Conservation (phyloP, 2,113 vertebrate genomes). For the Otolemur garnettii region DNA sequence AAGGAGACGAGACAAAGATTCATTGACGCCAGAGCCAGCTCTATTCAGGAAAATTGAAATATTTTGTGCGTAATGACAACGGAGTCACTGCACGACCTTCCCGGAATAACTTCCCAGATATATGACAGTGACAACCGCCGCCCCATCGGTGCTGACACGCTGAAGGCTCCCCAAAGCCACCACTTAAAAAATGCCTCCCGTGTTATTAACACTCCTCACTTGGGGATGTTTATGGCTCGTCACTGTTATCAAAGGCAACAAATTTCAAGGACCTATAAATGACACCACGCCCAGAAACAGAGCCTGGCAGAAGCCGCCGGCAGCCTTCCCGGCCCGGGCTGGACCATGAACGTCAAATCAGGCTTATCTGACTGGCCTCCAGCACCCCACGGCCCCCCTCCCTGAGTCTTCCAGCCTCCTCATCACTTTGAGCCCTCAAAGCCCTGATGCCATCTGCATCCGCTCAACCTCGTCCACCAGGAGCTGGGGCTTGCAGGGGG, state of each 20-base stretch:
- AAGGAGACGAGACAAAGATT: slow-evolving; percentile 67
- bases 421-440: slow-evolving; percentile 39
- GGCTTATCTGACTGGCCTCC: slow-evolving; percentile 28
- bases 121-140: slow-evolving; percentile 20
- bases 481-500: rapidly evolving
- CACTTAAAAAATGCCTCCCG: slow-evolving; percentile 81
- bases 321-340: neutral
- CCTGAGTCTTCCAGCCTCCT: neutral
- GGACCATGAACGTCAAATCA: neutral
- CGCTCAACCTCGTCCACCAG: rapidly evolving
- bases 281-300: slow-evolving; percentile 73
- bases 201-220: slow-evolving; percentile 80
- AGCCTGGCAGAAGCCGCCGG: slow-evolving; percentile 63
- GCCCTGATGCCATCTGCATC: neutral
- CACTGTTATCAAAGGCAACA: slow-evolving; percentile 85
- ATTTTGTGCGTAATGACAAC: slow-evolving; percentile 73
- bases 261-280: slow-evolving; percentile 84
- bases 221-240: slow-evolving; percentile 82
- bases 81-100: slow-evolving; percentile 60
- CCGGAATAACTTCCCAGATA: slow-evolving; percentile 64
- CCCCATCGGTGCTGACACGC: slow-evolving; percentile 53
- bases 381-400: neutral
- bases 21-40: slow-evolving; percentile 18
- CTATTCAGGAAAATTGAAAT: slow-evolving; percentile 78
- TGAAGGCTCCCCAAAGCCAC: slow-evolving; percentile 82